These are phyloP conservation scores for Melanerpes aurifrons DNA, from an alignment of 2,113 vertebrate genomes.

Conservation along the genomic window DNA sequence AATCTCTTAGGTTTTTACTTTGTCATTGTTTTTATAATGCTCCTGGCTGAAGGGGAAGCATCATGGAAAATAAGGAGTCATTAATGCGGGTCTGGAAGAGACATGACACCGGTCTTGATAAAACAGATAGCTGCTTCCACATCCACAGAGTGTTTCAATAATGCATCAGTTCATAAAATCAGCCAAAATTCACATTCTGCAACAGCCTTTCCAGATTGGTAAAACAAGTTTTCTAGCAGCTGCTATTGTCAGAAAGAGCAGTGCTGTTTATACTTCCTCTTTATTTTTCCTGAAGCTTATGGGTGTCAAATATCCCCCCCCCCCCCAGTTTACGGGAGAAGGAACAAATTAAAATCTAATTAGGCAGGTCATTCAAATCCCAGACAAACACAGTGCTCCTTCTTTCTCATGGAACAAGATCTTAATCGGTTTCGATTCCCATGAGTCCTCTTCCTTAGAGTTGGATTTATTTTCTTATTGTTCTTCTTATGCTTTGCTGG, in stretches of 20 bases:
- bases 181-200: neutral
- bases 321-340: conserved; percentile 17
- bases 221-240: neutral
- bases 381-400: conserved; percentile 39
- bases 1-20: neutral
- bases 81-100: conserved; percentile 61
- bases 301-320: conserved; percentile 35
- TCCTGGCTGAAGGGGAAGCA: neutral
- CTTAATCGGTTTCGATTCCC: conserved; percentile 40
- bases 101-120: conserved; percentile 56
- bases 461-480: conserved; percentile 60
- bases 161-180: conserved; percentile 49
- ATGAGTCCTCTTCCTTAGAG: conserved; percentile 37
- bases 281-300: neutral
- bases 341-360: conserved; percentile 69
- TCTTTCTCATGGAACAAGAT: conserved; percentile 64
- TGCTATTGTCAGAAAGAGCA: neutral
- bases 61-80: conserved; percentile 66
- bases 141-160: conserved; percentile 39
- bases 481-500: conserved; percentile 39
- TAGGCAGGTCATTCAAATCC: conserved; percentile 70
- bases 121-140: conserved; percentile 54
- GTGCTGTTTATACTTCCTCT: neutral
- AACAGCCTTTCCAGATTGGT: neutral
- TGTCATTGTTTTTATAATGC: conserved; percentile 15